These are phyloP conservation scores for Petaurus breviceps DNA, from an alignment of 2,113 vertebrate species.

Conservation along the genomic window DNA sequence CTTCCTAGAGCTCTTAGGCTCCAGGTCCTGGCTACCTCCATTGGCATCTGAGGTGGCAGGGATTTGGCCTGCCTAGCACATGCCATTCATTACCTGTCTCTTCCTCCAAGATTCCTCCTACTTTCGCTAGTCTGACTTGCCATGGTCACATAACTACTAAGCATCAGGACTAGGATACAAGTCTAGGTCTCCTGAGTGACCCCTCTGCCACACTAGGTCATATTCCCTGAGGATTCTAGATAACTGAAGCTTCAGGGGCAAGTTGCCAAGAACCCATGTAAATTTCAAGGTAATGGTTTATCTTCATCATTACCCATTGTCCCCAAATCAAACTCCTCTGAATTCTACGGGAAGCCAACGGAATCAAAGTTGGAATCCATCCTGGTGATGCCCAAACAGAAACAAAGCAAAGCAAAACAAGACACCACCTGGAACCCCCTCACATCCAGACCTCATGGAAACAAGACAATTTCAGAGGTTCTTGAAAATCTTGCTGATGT, in stretches of 20 bases:
- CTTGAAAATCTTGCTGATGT: background rate
- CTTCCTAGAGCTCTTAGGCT: background rate
- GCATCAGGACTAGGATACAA: background rate
- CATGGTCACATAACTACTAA: background rate
- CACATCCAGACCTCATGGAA: background rate
- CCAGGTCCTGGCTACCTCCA: background rate
- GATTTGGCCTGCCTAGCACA: background rate
- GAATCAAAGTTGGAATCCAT: background rate
- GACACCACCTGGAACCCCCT: background rate
- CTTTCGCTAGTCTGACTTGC: background rate
- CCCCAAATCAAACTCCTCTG: background rate
- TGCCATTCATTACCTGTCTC: background rate
- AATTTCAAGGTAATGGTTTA: background rate
- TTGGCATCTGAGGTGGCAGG: background rate
- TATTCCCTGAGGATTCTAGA: background rate
- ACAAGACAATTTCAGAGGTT: background rate
- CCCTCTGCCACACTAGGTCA: too few species aligned
- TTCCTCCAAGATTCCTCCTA: background rate
- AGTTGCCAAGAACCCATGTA: conserved; percentile 2
- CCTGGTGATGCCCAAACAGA: background rate
- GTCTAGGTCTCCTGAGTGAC: too few species aligned
- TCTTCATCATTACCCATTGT: too few species aligned
- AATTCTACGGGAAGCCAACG: background rate
- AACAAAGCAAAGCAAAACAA: background rate
- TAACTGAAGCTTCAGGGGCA: background rate